phyloP scores from a whole-genome alignment of 2,113 vertebrate genomes.

The Picathartes gymnocephalus region DNA sequence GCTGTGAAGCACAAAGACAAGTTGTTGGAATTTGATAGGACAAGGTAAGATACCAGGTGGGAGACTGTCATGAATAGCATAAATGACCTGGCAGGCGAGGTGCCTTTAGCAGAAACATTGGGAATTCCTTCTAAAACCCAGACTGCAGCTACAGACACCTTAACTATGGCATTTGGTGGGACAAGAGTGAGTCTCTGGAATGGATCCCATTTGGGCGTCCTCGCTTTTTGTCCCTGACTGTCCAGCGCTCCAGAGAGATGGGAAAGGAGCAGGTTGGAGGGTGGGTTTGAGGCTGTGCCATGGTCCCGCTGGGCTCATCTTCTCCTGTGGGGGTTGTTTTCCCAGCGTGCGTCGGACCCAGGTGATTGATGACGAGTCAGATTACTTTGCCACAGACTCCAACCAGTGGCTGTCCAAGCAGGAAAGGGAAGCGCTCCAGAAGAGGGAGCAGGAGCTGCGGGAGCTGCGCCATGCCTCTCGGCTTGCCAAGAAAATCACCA shows the following conservation, averaged over 20 bases:
- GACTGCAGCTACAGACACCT: background rate
- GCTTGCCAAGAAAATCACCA: constrained; percentile 85
- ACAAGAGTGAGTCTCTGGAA: background rate
- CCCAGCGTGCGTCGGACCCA: constrained; percentile 88
- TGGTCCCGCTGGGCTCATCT: background rate
- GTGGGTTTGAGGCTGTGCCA: background rate
- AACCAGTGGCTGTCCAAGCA: constrained; percentile 92
- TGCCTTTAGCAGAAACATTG: background rate
- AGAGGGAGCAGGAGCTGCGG: constrained; percentile 84
- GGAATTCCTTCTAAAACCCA: background rate
- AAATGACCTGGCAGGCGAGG: background rate
- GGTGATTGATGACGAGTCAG: constrained; percentile 93
- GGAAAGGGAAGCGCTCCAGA: constrained; percentile 84
- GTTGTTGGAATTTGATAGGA: constrained; percentile 91
- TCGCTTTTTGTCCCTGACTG: background rate
- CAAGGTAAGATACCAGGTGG: constrained; percentile 75
- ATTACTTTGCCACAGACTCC: constrained; percentile 94
- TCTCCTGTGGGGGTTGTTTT: background rate
- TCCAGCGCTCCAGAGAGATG: background rate
- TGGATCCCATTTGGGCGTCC: background rate
- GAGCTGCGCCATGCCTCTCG: constrained; percentile 88
- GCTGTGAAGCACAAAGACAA: constrained; percentile 97
- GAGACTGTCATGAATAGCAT: background rate
- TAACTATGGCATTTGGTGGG: fast-evolving
- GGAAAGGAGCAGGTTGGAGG: background rate